Base-by-base conservation (phyloP, 2,888 invertebrate genomes). In the Leucozona laternaria region DNA sequence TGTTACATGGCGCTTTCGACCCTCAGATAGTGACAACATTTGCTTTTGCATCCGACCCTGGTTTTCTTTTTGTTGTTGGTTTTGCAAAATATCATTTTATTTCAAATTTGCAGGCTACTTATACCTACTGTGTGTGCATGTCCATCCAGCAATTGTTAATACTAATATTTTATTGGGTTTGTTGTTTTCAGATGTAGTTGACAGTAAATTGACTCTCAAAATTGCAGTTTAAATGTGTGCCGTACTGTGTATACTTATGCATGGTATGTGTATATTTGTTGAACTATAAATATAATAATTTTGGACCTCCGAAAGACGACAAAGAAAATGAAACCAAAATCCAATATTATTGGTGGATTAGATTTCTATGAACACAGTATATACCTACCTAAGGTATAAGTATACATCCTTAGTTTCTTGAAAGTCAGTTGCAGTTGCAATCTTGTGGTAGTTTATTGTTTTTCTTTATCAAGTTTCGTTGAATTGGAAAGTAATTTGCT, bases 141-240 rank as follows among this genome's bases (percentile, higher is more conserved):
- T 50, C 50, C 37, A 48, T 55, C 17, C 31, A 31, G 28, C 58
- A 60, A 72, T 53, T 77, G 71, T 43, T 68, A 76, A 80, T 80
- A 78, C 72, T 58, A 81, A 85, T 85, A 85, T 85, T 85, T 85
- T 85, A 81, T 85, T 81, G 60, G 34, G 72, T 79, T 85, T 78
- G 75, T 48, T 80, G 60, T 55, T 81, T 58, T 73, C 72, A 85
- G 81, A 81, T 73, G 85, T 73, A 81, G 80, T 85, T 81, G 85
- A 85, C 73, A 85, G 80, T 85, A 81, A 85, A 85, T 85, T 85
- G 85, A 73, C 76, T 85, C n/a, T 80, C 78, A 55, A 77, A 81
- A 85, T 81, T 85, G 85, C 77, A 85, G 37, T 62, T 40, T 60
- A 64, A 60, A 37, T 60, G 2, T 60, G 37, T 58, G 57, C 13